Conservation (phyloP, 2,113 vertebrate genomes). For the Ophiodon elongatus region DNA sequence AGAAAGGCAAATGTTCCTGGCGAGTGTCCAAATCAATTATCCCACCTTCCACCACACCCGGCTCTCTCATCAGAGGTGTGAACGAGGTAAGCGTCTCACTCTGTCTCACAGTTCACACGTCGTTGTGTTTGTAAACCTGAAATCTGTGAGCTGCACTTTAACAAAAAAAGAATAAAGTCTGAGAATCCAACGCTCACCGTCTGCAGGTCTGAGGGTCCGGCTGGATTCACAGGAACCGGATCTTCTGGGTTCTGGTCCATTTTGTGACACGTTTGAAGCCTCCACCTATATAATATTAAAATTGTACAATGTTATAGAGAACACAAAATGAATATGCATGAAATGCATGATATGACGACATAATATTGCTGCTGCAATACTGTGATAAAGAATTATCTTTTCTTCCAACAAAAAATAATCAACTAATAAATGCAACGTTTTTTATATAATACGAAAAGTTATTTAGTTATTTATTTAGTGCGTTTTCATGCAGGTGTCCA, state of each 20-base stretch:
- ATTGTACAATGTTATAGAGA: no score
- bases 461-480: no score
- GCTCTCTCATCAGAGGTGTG: conserved; percentile 77
- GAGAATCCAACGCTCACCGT: background rate
- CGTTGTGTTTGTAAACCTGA: background rate
- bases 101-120: conserved; percentile 17
- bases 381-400: no score
- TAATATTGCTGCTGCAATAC: no score
- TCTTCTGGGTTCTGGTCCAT: background rate
- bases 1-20: conserved; percentile 60
- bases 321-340: no score
- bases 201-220: background rate
- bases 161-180: background rate
- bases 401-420: no score
- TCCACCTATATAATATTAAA: no score
- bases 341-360: no score
- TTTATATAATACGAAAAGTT: no score
- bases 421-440: no score
- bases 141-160: background rate
- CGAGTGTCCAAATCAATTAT: conserved; percentile 83
- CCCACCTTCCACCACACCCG: conserved; percentile 58
- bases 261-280: no score
- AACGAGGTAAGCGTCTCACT: conserved; percentile 78
- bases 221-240: background rate
- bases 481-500: no score